Percentiles rank a stretch among this genome's conserved stretches.
Evolutionary conservation across 2,888 invertebrate genomes (phyloP).

Genomic region (Lasioglossum lativentre): DNA sequence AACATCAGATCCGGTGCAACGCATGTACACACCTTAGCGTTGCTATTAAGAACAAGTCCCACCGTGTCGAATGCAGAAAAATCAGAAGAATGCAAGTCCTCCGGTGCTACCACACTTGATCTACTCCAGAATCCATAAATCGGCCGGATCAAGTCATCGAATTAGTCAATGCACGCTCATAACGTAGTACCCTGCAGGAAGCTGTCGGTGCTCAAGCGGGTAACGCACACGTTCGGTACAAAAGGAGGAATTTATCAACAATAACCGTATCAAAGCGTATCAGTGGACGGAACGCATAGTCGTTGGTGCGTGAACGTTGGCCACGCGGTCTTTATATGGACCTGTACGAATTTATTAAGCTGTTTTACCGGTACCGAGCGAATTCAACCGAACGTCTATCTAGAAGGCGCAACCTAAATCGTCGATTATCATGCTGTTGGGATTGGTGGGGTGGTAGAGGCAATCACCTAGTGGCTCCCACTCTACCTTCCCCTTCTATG

Average conservation of each 20-base stretch:
- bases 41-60: neutral
- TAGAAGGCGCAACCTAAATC: slow-evolving; percentile 47
- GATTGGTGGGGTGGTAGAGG: neutral
- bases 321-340: slow-evolving; percentile 47
- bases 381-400: slow-evolving; percentile 64
- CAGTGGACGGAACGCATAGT: slow-evolving; percentile 23
- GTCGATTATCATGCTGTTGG: slow-evolving; percentile 37
- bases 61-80: neutral
- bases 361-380: slow-evolving; percentile 62
- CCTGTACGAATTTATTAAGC: slow-evolving; percentile 75
- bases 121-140: slow-evolving; percentile 8
- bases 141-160: slow-evolving; percentile 6
- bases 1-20: neutral
- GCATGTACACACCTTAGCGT: neutral
- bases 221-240: slow-evolving; percentile 17
- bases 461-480: neutral
- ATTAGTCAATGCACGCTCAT: slow-evolving; percentile 22
- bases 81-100: neutral
- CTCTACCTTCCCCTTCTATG: too few relatives aligned
- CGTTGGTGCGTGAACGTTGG: slow-evolving; percentile 35
- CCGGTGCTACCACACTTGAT: neutral
- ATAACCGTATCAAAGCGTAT: slow-evolving; percentile 55
- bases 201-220: neutral
- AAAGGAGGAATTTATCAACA: slow-evolving; percentile 48
- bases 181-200: slow-evolving; percentile 28